A percentile compares a stretch with the other conserved stretches of the same genome.
These are phyloP conservation scores for Callitettix versicolor DNA, from an alignment of 1,140 invertebrate species.

Conservation along the genomic window DNA sequence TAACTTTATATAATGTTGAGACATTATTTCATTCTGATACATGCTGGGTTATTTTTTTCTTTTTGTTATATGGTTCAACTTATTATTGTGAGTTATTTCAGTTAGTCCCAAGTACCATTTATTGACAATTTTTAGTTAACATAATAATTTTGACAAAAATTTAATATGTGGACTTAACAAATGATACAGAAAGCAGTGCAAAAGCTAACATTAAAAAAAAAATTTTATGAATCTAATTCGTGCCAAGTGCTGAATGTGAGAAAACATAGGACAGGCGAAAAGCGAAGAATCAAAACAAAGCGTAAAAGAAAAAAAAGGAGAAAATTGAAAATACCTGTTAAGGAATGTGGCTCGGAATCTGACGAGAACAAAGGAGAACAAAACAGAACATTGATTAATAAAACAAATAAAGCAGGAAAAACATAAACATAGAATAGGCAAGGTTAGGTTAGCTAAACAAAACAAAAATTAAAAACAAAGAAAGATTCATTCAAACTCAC, in stretches of 20 bases:
- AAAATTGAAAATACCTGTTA: slow-evolving; percentile 22
- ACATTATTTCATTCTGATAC: no score
- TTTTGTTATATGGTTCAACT: no score
- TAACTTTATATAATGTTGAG: no score
- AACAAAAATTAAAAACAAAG: slow-evolving; percentile 1
- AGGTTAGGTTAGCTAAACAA: slow-evolving; percentile 1
- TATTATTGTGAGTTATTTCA: no score
- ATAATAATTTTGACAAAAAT: no score
- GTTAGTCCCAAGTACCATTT: no score
- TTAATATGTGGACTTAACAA: no score
- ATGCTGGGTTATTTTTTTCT: no score
- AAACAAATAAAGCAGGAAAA: slow-evolving; percentile 21
- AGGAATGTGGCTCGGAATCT: slow-evolving; percentile 24
- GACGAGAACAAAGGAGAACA: slow-evolving; percentile 18
- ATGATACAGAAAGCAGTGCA: no score
- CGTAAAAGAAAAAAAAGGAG: slow-evolving; percentile 13
- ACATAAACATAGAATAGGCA: slow-evolving; percentile 12
- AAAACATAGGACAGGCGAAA: not conserved
- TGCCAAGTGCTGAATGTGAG: not conserved
- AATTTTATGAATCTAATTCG: slow-evolving; percentile 1
- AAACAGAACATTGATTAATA: slow-evolving; percentile 22
- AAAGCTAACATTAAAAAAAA: no score
- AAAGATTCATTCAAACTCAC: no score
- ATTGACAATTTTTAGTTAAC: no score
- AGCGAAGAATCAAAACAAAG: slow-evolving; percentile 13